phyloP scores from a whole-genome alignment of 2,113 vertebrate genomes.

The Glaucomys volans region DNA sequence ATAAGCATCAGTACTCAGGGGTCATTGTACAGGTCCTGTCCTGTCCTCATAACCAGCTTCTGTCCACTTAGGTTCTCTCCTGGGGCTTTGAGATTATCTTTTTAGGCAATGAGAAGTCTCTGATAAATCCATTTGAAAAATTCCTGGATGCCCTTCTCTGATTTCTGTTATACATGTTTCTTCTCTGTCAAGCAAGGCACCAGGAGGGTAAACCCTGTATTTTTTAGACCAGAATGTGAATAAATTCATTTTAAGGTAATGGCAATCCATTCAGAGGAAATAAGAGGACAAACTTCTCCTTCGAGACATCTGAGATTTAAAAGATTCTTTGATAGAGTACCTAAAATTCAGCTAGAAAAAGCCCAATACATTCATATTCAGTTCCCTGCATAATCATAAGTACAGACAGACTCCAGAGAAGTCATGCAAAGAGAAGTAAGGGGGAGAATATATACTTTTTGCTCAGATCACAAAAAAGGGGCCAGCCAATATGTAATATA shows the following conservation, averaged over 20 bases:
- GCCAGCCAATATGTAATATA: background rate
- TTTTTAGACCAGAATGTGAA: constrained; percentile 35
- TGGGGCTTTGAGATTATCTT: background rate
- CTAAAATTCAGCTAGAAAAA: constrained; percentile 36
- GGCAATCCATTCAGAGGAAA: constrained; percentile 24
- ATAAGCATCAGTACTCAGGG: background rate
- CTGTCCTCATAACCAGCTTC: background rate
- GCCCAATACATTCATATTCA: background rate
- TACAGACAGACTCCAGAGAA: background rate
- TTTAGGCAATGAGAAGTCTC: background rate
- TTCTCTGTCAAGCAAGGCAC: constrained; percentile 39
- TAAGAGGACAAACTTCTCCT: constrained; percentile 58
- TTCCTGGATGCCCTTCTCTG: constrained; percentile 27
- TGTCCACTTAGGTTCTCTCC: background rate
- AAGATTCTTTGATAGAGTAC: constrained; percentile 59
- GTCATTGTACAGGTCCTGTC: background rate
- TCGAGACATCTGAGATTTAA: constrained; percentile 38
- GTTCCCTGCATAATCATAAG: background rate
- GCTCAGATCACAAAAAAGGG: background rate
- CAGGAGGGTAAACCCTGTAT: constrained; percentile 13
- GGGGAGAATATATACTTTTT: background rate
- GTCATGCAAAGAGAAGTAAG: background rate
- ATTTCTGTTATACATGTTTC: constrained; percentile 54
- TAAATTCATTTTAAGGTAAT: constrained; percentile 68
- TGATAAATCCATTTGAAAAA: constrained; percentile 49